Base-by-base conservation (phyloP, 2,888 invertebrate species). In the Lordiphosa andalusiaca region DNA sequence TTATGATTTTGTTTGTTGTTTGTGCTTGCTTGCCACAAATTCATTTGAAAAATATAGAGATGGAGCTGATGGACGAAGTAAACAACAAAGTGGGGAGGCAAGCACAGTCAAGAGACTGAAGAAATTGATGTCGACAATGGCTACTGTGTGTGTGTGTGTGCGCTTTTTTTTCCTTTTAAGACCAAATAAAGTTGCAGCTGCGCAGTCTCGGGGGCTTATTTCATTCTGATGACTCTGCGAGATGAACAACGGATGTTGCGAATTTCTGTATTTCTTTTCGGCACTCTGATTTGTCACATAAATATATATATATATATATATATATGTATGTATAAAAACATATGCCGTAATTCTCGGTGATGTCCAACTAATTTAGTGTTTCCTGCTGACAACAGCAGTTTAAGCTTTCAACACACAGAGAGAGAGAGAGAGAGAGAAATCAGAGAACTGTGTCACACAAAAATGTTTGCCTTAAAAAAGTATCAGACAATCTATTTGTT, bases 371-470 rank as follows among this genome's bases (percentile, higher is more conserved):
- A 85, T 85, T 85, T 85, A 85, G 77, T 82, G 73, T 68, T 85
- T 85, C 85, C 85, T 85, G 85, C 80, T 82, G 86, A 76, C 85
- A 84, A 81, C 73, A 75, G 67, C 76, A 70, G 75, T 74, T 69
- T 71, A 67, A 78, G 72, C 69, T 72, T 71, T 54, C 67, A 60
- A 62, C 58, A 54, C 21, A 51, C n/a, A n/a, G n/a, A n/a, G n/a
- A n/a, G 41, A 41, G 6, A 23, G 41, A 7, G 42, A 13, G 44
- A 47, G 35, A 61, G 46, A 61, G 62, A 61, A 62, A 62, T 61
- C 46, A 50, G 23, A 46, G 65, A 64, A 63, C 65, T 63, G 63
- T 63, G 63, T 65, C 66, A 61, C 66, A 61, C 59, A 50, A 56
- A 64, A 64, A 64, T 50, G 55, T 62, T 62, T 55, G 49, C 23